A percentile compares a stretch with the other conserved stretches of the same genome.
These are phyloP conservation scores for Dolomedes plantarius DNA, from an alignment of 2,888 invertebrate genomes.

Conservation along the genomic window DNA sequence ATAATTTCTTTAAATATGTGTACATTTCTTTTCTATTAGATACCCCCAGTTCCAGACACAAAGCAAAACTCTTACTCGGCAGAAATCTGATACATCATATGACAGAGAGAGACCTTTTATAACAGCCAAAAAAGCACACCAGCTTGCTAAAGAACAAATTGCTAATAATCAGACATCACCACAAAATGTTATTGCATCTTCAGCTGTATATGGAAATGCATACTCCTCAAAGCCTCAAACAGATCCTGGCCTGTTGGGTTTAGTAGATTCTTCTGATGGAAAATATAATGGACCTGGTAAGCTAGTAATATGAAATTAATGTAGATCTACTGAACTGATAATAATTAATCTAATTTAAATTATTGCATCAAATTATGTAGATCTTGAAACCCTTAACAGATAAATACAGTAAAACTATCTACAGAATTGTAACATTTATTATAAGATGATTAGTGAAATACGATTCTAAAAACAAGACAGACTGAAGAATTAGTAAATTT, in stretches of 20 bases:
- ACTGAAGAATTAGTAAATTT: too few species aligned
- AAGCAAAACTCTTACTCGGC: constrained; percentile 74
- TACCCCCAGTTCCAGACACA: constrained; percentile 72
- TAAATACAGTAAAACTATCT: too few species aligned
- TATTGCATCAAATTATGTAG: too few species aligned
- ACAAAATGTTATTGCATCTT: constrained; percentile 68
- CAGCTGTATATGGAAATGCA: constrained; percentile 66
- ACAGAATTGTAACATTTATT: too few species aligned
- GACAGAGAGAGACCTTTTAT: constrained; percentile 82
- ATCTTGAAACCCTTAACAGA: too few species aligned
- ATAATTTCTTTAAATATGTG: too few species aligned
- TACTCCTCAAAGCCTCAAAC: constrained; percentile 60
- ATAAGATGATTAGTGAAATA: too few species aligned
- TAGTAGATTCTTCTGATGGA: constrained; percentile 25
- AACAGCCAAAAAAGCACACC: constrained; percentile 81
- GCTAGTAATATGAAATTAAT: too few species aligned
- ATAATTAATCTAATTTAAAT: too few species aligned
- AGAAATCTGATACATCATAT: constrained; percentile 75
- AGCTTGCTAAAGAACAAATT: constrained; percentile 76
- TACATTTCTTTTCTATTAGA: constrained; percentile 26
- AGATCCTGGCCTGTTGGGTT: constrained; percentile 48
- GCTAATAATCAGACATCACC: constrained; percentile 73
- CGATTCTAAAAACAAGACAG: too few species aligned
- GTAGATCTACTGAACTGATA: too few species aligned
- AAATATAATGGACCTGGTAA: constrained; percentile 34